Percentiles rank a stretch among this genome's conserved stretches.
phyloP scores from a whole-genome alignment of 2,113 vertebrate genomes.

The Candoia aspera region DNA sequence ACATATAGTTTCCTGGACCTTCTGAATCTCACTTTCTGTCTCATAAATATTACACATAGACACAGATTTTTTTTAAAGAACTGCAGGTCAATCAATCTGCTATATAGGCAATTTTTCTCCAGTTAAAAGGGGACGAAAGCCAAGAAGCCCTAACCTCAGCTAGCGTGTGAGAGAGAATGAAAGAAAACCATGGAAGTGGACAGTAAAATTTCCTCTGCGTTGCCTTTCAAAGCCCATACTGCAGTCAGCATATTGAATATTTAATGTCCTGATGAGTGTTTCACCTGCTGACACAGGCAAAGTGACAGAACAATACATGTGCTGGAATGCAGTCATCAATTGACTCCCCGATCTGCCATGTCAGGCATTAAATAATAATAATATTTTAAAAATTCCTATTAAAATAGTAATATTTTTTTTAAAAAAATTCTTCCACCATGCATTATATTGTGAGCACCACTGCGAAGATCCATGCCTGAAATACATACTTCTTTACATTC shows the following conservation, averaged over 20 bases:
- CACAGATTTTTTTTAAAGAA: not conserved
- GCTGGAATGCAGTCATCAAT: constrained; percentile 84
- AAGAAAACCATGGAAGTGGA: constrained; percentile 42
- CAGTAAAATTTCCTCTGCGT: constrained; percentile 75
- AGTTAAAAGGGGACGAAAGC: constrained; percentile 17
- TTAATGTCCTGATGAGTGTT: constrained; percentile 97
- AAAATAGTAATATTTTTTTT: not conserved
- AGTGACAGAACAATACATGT: constrained; percentile 95
- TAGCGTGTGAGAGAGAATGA: not conserved
- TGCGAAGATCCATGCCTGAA: constrained; percentile 83
- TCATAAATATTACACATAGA: not conserved
- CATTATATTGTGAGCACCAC: constrained; percentile 44
- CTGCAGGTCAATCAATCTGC: not conserved
- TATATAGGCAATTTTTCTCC: constrained; percentile 28
- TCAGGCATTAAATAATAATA: constrained; percentile 56
- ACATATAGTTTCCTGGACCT: not conserved
- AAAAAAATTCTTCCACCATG: constrained; percentile 29
- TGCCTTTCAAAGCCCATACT: constrained; percentile 87
- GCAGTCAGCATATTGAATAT: constrained; percentile 99
- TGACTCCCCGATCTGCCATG: constrained; percentile 72
- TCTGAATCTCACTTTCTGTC: not conserved
- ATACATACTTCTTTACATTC: constrained; percentile 99
- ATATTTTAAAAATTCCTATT: constrained; percentile 34
- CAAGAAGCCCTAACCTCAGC: constrained; percentile 2
- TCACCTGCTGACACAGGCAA: constrained; percentile 99